These are phyloP conservation scores for Lottia gigantea DNA, from an alignment of 2,888 invertebrate species.

Conservation along the genomic window DNA sequence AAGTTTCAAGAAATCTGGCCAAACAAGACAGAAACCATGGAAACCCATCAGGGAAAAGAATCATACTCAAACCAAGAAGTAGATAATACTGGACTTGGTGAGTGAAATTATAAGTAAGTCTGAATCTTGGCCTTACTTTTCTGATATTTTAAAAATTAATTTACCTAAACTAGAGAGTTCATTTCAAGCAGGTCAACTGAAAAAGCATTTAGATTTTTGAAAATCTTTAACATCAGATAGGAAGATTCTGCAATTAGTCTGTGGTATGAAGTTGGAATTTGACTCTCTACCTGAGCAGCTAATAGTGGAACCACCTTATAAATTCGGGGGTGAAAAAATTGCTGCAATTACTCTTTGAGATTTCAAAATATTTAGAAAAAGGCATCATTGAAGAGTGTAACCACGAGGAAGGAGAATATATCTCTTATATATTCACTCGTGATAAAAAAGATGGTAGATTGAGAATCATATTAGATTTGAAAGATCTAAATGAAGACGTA, in stretches of 20 bases:
- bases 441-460: no score
- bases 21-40: background rate
- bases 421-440: no score
- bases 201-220: background rate
- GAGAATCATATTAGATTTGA: no score
- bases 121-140: background rate
- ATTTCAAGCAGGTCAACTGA: conserved; percentile 15
- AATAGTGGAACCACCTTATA: no score
- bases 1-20: no score
- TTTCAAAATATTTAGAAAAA: no score
- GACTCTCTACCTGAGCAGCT: no score
- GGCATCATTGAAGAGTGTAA: no score
- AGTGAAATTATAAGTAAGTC: conserved; percentile 2
- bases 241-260: conserved; percentile 9
- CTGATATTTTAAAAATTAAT: background rate
- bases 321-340: no score
- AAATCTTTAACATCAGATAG: conserved; percentile 5
- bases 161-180: background rate
- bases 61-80: background rate
- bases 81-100: background rate
- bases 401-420: no score
- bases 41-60: background rate
- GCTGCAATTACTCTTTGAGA: no score
- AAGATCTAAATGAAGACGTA: no score
- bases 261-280: background rate